A percentile compares a stretch with the other conserved stretches of the same genome.
Conservation (phyloP, 2,797 vertebrate species). For the Sebastes oblongus region DNA sequence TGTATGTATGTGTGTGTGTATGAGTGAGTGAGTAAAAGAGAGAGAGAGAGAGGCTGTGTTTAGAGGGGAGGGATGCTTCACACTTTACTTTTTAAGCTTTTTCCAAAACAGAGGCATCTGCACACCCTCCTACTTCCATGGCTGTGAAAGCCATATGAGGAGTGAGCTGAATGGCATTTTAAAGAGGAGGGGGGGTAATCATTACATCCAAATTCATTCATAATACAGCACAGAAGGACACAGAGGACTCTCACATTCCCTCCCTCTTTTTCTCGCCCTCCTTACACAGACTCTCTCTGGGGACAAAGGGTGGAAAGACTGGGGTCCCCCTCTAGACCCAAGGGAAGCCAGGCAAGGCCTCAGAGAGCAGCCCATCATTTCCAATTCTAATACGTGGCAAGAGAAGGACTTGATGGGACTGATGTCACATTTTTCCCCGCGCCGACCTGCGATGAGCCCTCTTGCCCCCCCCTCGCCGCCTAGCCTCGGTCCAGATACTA, state of each 20-base stretch:
- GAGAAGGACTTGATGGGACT: slow-evolving; percentile 89
- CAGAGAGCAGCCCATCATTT: slow-evolving; percentile 96
- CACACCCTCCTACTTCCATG: slow-evolving; percentile 78
- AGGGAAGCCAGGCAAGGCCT: slow-evolving; percentile 89
- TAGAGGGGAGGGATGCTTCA: slow-evolving; percentile 65
- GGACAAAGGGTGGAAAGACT: slow-evolving; percentile 91
- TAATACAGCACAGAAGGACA: slow-evolving; percentile 90
- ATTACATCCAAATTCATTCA: slow-evolving; percentile 99
- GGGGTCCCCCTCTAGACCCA: slow-evolving; percentile 85
- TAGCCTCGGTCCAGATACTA: slow-evolving; percentile 88
- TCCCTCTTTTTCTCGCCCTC: slow-evolving; percentile 68
- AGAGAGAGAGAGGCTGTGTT: slow-evolving; percentile 31
- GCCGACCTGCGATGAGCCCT: slow-evolving; percentile 51
- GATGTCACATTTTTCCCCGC: slow-evolving; percentile 92
- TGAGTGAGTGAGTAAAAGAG: neutral
- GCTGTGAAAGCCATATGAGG: slow-evolving; percentile 88
- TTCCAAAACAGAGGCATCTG: slow-evolving; percentile 94
- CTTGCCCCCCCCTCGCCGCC: slow-evolving; percentile 13
- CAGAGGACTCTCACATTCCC: slow-evolving; percentile 83
- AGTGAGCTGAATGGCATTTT: slow-evolving; percentile 92
- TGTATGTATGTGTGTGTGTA: slow-evolving; percentile 20
- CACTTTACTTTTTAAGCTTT: slow-evolving; percentile 90
- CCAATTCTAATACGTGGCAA: slow-evolving; percentile 95
- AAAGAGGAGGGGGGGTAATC: slow-evolving; percentile 86
- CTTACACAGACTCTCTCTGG: slow-evolving; percentile 77